These are phyloP conservation scores for Epizoanthus ramosus DNA, from an alignment of 92 coral and sea anemone genomes.

Conservation along the genomic window DNA sequence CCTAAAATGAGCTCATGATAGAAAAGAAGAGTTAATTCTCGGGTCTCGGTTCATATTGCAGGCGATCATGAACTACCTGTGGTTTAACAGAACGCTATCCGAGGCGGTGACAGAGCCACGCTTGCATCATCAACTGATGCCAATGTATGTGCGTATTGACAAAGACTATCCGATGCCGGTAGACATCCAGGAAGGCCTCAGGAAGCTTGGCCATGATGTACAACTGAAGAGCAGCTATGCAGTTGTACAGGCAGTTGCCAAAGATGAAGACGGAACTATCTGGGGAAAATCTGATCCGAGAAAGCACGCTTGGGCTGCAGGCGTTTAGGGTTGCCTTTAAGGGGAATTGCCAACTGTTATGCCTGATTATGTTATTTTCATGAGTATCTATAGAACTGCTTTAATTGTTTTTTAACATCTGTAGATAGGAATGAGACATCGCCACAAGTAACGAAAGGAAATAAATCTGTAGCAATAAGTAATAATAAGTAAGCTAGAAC, in stretches of 20 bases:
- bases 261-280: slow-evolving; percentile 58
- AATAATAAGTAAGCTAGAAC: no score
- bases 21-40: neutral
- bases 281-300: slow-evolving; percentile 76
- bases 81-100: slow-evolving; percentile 72
- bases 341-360: neutral
- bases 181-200: slow-evolving; percentile 57
- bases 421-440: no score
- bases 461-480: no score
- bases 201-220: slow-evolving; percentile 62
- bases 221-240: slow-evolving; percentile 39
- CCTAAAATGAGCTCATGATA: neutral
- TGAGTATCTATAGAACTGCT: no score
- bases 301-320: slow-evolving; percentile 72
- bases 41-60: neutral
- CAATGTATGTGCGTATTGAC: slow-evolving; percentile 71
- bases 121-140: slow-evolving; percentile 74
- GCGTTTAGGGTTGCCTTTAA: slow-evolving; percentile 39
- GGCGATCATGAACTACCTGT: slow-evolving; percentile 76
- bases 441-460: no score
- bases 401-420: no score
- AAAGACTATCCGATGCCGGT: slow-evolving; percentile 47
- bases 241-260: slow-evolving; percentile 73
- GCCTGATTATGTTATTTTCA: neutral
- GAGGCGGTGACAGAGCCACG: slow-evolving; percentile 72